Evolutionary conservation across 2,113 vertebrate genomes (phyloP).

Genomic region (Gavia stellata): DNA sequence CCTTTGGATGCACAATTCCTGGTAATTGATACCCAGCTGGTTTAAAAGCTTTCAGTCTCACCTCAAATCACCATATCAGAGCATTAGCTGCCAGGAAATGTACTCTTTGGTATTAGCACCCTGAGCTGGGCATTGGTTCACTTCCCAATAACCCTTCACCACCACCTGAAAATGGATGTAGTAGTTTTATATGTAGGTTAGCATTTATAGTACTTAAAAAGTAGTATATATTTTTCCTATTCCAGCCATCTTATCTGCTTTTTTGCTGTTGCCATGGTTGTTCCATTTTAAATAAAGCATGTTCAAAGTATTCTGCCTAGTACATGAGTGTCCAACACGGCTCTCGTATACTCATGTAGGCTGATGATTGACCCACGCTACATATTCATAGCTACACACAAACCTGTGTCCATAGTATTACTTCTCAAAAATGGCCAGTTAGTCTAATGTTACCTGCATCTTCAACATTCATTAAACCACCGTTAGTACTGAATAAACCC

Average conservation of each 20-base stretch:
- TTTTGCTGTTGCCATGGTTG: not conserved
- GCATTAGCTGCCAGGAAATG: not conserved
- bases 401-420: not conserved
- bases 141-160: not conserved
- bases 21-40: not conserved
- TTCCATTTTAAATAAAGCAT: not conserved
- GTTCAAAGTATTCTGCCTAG: not conserved
- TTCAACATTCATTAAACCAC: not conserved
- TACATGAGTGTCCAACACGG: not conserved
- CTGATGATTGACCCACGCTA: not conserved
- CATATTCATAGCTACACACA: not conserved
- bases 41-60: not conserved
- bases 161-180: not conserved
- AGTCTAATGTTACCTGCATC: not conserved
- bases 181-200: not conserved
- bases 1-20: not conserved
- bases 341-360: fast-evolving
- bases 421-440: not conserved
- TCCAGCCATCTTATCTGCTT: not conserved
- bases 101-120: not conserved
- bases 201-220: not conserved
- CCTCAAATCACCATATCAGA: not conserved
- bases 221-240: not conserved
- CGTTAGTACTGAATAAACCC: not conserved
- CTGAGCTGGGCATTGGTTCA: not conserved